These are phyloP conservation scores for Notiomystis cincta DNA, from an alignment of 2,113 vertebrate species.

Conservation along the genomic window DNA sequence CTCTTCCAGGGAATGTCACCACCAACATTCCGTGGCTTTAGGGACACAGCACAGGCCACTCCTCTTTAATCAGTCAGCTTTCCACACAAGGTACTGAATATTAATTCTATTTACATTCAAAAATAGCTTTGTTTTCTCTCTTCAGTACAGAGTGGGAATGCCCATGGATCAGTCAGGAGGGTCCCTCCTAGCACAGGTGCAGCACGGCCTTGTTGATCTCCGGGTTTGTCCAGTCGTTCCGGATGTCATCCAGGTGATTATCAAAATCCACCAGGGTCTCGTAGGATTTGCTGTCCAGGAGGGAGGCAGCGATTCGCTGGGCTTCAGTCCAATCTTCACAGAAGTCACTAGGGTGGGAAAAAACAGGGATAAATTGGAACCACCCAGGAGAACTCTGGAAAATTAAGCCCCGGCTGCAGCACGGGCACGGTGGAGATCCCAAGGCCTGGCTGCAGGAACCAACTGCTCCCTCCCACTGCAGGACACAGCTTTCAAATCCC, in stretches of 20 bases:
- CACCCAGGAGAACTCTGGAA: not conserved
- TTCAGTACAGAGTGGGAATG: not conserved
- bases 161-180: not conserved
- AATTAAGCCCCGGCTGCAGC: fast-evolving
- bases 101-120: constrained; percentile 49
- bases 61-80: constrained; percentile 33
- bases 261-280: constrained; percentile 94
- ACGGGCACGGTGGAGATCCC: fast-evolving
- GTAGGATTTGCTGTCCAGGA: constrained; percentile 88
- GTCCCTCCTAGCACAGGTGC: constrained; percentile 83
- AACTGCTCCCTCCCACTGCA: not conserved
- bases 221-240: constrained; percentile 98
- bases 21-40: not conserved
- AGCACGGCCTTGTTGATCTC: constrained; percentile 96
- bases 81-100: constrained; percentile 4
- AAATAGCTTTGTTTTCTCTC: constrained; percentile 53
- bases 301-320: constrained; percentile 86
- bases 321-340: constrained; percentile 96
- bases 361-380: not conserved
- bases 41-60: not conserved
- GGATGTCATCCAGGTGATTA: constrained; percentile 94
- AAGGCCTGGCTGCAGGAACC: not conserved
- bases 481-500: not conserved
- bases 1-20: constrained; percentile 4
- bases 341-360: constrained; percentile 78